Evolutionary conservation across 2,888 invertebrate species (phyloP), one percentile per base, ranked within the genome.

Genomic region (Schrankia costaestrigalis): DNA sequence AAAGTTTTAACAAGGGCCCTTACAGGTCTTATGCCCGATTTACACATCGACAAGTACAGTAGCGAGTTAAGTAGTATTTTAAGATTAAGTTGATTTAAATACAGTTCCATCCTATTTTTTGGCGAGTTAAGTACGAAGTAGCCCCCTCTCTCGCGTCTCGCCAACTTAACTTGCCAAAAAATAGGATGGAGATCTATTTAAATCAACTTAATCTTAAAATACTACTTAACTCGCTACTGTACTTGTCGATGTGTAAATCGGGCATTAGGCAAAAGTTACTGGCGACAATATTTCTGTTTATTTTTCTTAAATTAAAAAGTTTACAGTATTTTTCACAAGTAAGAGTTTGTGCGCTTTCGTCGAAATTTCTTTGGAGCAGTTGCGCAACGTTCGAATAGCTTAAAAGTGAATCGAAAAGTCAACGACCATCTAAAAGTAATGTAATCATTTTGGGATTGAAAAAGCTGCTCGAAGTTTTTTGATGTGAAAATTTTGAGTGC

Each of bases 271-370:
- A 31, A 33, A 51, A 61, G 46, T 46, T 52, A 43, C 35, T 55
- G 23, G 38, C 35, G 40, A 41, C 47, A 47, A 41, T 50, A 50
- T 46, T 50, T 42, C 41, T 42, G 55, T 62, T n/a, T 63, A 53
- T 55, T 21, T 57, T 55, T 57, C 46, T 55, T 53, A 62, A 65
- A 65, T 68, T 61, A 58, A 61, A 65, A 69, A 63, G 61, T 66
- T 67, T 33, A 21, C 31, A 40, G 43, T 45, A 50, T 44, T 41
- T 53, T 49, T 31, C 17, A 32, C 15, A 41, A 43, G 40, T 34
- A 19, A 15, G 27, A 34, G 26, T 26, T 45, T 41, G 51, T 39
- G 25, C 41, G 31, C 11, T n/a, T n/a, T n/a, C n/a, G n/a, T n/a
- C n/a, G n/a, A n/a, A n/a, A n/a, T n/a, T n/a, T n/a, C n/a, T n/a